Evolutionary conservation across 2,113 vertebrate genomes (phyloP).

Genomic region (Odocoileus hemionus): DNA sequence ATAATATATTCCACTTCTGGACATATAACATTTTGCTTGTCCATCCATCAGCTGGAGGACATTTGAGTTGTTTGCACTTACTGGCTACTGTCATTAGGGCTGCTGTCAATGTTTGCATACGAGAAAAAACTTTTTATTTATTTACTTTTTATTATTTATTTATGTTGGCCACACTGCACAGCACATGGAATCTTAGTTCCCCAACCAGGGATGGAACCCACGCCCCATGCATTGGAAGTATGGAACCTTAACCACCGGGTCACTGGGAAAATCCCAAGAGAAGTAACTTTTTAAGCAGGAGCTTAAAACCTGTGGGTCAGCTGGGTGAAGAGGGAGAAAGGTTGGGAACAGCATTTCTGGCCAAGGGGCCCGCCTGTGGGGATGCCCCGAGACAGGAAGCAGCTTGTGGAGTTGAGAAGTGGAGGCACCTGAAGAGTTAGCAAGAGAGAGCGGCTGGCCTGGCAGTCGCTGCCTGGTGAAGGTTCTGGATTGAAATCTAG

Average conservation of each 20-base stretch:
- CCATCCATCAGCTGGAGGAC: background rate
- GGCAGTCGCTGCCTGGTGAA: background rate
- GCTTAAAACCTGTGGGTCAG: background rate
- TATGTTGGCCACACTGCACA: background rate
- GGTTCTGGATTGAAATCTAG: background rate
- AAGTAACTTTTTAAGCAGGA: background rate
- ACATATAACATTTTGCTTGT: background rate
- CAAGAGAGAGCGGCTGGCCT: background rate
- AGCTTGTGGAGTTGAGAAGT: background rate
- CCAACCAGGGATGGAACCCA: background rate
- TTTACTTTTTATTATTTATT: background rate
- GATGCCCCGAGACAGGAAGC: background rate
- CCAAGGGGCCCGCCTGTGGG: background rate
- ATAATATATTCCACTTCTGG: background rate
- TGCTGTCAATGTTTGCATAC: background rate
- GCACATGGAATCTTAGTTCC: background rate
- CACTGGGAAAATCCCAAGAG: background rate
- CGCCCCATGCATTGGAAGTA: background rate
- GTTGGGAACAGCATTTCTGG: background rate
- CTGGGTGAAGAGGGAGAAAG: background rate
- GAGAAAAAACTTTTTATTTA: background rate
- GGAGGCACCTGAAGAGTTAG: background rate
- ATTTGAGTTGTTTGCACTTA: background rate
- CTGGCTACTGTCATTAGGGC: background rate
- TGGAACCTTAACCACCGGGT: background rate